Evolutionary conservation across 1,140 invertebrate species (phyloP), one percentile per base, ranked within the genome.

Genomic region (Zaprionus nigranus): DNA sequence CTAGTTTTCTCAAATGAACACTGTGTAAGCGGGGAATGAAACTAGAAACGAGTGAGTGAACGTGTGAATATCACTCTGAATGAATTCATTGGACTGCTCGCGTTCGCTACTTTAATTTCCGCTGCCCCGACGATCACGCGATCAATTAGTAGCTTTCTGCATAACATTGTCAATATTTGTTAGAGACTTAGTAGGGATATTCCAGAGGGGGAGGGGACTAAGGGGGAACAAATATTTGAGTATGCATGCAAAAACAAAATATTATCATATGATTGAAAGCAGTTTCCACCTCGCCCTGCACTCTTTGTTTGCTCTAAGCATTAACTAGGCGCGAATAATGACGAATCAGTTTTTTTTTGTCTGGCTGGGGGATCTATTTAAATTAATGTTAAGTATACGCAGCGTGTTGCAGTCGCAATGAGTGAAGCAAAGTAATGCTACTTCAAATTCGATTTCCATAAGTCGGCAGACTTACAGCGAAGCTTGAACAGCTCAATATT

Each of bases 181-280:
- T 49, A 26, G 7, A 0, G 36, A n/a, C 3, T 57, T 28, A 40
- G 38, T 30, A 36, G 36, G 26, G n/a, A 68, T 36, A 67, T 78
- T 61, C 54, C 56, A 64, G 62, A 58, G 59, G 53, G 54, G 2
- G 7, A 20, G 17, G 46, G 1, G n/a, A 9, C 6, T 11, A 24
- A 26, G 17, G 11, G 46, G 20, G 36, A 22, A 22, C 17, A 46
- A 43, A 36, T 26, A 12, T 51, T 46, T 51, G 69, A 54, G 73
- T 77, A 69, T 78, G 84, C 69, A 64, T 53, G 73, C 73, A 90
- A 88, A 88, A 88, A 90, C 85, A 90, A 88, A 90, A 84, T 88
- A 88, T 88, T 90, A 88, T 84, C 75, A 68, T 57, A 75, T 88
- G 78, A 81, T 90, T 79, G 78, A 81, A 78, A 76, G 77, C 74